Base-by-base conservation (phyloP, 2,797 vertebrate genomes). In the Botia kubotai region DNA sequence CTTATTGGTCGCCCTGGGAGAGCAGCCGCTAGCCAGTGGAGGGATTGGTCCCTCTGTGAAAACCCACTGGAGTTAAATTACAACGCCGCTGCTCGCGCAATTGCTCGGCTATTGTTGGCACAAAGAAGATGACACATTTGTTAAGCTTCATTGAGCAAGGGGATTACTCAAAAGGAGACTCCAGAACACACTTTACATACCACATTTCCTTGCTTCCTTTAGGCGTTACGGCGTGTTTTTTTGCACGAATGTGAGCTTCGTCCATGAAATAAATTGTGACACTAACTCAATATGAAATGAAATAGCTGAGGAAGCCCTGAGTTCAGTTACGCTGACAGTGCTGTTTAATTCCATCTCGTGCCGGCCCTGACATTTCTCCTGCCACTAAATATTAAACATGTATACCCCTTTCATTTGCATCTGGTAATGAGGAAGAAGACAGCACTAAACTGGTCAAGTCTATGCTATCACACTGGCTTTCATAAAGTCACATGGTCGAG, bases 361-460 rank as follows among this genome's bases (percentile, higher is more conserved):
- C 91, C 85, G 88, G 90, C 87, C 72, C 89, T 95, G 92, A 94
- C 92, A 94, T 94, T 94, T 94, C 92, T 93, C 89, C 92, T 93
- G 93, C 91, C 93, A 94, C 92, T 93, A 93, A 94, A 94, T 94
- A 93, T 95, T 93, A 94, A 93, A 93, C 92, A 93, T 92, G 92
- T 93, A 93, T 90, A 93, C 93, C 90, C 89, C 89, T 93, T 93
- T 94, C 91, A 94, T 94, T 93, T 94, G 92, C 92, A 94, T 95
- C 87, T 82, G 88, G 91, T 94, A 94, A 93, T 94, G 93, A 94
- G 92, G 89, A 90, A 85, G 86, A 88, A 91, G 91, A 91, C 91
- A 84, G 90, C 87, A 81, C 89, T 91, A 92, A 86, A 91, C 91
- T 92, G 93, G 92, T 93, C 92, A 92, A 92, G 90, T 86, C 85